Evolutionary conservation across 2,797 vertebrate genomes (phyloP), one percentile per base, ranked within the genome.

Genomic region (Enteromius mattozi): DNA sequence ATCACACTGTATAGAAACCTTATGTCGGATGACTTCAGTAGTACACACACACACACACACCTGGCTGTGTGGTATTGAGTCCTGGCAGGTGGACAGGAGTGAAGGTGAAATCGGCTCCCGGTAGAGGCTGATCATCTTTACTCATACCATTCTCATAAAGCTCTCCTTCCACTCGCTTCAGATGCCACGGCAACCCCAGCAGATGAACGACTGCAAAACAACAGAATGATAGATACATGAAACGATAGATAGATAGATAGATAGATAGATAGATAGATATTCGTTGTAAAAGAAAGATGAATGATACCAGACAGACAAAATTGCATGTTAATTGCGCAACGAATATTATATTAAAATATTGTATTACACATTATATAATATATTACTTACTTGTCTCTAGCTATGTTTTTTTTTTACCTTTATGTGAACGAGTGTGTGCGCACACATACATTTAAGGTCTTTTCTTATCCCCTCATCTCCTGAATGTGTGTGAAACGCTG

Each of bases 61-160:
- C 96, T 90, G 94, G 95, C 88, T 96, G 94, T 0, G 91, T 92
- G 93, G 94, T 96, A 91, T 96, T 95, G 2, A 94, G 92, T 91
- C 93, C 93, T 85, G 96, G 96, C 85, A 94, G 94, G 91, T 95
- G 95, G 0, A 95, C 92, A 3, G 96, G 95, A 27, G 96, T 93
- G 82, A 95, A 96, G 87, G 94, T 96, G 27, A 95, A 95, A 80
- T 95, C 96, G 75, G 90, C 80, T 85, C 95, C 92, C 59, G 96
- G 95, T 19, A 92, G 89, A 78, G 92, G 93, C 90, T 91, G 93
- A 86, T 92, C 95, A 85, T 94, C 94, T 91, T 97, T 96, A 90
- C 96, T 96, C 88, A 97, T 92, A 88, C 96, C 96, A 27, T 97
- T 97, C 91, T 96, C 96, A 91, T 96, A 97, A 4, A 96, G 93